Evolutionary conservation across 2,888 invertebrate genomes (phyloP), one percentile per base, ranked within the genome.

Genomic region (Ethmia dodecea): DNA sequence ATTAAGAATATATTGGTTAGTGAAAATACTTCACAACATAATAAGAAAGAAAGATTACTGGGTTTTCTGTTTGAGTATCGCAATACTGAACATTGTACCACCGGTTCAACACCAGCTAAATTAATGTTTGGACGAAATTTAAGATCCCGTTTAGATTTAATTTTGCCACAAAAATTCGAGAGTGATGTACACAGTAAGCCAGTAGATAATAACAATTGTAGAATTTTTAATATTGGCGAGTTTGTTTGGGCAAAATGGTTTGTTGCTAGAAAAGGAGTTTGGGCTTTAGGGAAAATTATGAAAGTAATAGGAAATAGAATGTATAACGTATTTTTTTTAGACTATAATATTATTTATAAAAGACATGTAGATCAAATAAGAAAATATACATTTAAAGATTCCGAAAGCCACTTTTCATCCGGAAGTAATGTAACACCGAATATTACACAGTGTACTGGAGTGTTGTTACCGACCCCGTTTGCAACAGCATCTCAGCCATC

Each of bases 41-140:
- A 38, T 27, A 3, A 12, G 6, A 5, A 43, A 16, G 44, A 47
- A 2, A 16, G 33, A 15, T 34, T 51, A 22, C 27, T 33, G 14
- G 43, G 43, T 8, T 49, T 30, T 28, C 28, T 52, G 13, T 52
- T 52, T 35, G 28, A 39, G 13, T 52, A 48, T 24, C 40, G 49
- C 15, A 49, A 52, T 28, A 42, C 42, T 3, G 37, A 35, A 13
- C 45, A 49, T 33, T 49, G 49, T 36, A 28, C 47, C 5, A 47
- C 47, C 5, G 46, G 46, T 2, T 28, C 32, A 10, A 41, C 42
- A 9, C 49, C 47, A 1, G 49, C 49, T 2, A 44, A 43, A 22
- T 28, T 48, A 29, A 45, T 48, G 43, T 46, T 49, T 15, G 49
- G 51, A 8, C 31, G 47, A 5, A 13, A 45, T 31, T 28, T 52